Evolutionary conservation across 2,797 vertebrate species (phyloP).

Genomic region (Clarias fuscus): DNA sequence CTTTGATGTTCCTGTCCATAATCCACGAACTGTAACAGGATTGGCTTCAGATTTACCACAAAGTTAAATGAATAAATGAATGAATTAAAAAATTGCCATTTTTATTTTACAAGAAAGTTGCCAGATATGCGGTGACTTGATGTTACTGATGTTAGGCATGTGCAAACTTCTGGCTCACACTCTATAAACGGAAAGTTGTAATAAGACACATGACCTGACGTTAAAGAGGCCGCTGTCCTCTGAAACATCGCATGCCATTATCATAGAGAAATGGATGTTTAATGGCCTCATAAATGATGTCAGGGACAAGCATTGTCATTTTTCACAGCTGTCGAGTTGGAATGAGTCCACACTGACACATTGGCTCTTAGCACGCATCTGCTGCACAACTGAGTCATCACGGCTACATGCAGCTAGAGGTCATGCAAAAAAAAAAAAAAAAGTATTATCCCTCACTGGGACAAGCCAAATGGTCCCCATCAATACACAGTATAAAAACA

Average conservation of each 20-base stretch:
- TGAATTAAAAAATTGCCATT: background rate
- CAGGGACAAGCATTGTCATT: slow-evolving; percentile 52
- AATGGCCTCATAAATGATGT: slow-evolving; percentile 57
- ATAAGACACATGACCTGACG: slow-evolving; percentile 26
- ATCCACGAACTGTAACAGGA: background rate
- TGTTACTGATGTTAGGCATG: background rate
- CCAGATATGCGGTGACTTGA: background rate
- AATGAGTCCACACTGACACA: slow-evolving; percentile 49
- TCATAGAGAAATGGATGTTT: slow-evolving; percentile 44
- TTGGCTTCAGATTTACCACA: background rate
- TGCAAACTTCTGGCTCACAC: background rate
- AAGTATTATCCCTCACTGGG: slow-evolving; percentile 14
- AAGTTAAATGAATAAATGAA: background rate
- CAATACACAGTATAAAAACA: background rate
- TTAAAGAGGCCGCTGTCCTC: slow-evolving; percentile 48
- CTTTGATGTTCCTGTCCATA: background rate
- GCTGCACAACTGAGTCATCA: slow-evolving; percentile 51
- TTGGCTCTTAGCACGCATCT: slow-evolving; percentile 54
- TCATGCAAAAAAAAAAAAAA: slow-evolving; percentile 42
- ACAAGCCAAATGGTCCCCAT: background rate
- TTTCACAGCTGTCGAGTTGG: slow-evolving; percentile 49
- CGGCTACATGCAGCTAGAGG: slow-evolving; percentile 52
- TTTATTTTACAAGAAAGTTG: background rate
- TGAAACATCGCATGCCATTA: slow-evolving; percentile 53
- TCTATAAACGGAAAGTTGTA: slow-evolving; percentile 40